Evolutionary conservation across 2,888 invertebrate genomes (phyloP).

Genomic region (Melitaea athalia): DNA sequence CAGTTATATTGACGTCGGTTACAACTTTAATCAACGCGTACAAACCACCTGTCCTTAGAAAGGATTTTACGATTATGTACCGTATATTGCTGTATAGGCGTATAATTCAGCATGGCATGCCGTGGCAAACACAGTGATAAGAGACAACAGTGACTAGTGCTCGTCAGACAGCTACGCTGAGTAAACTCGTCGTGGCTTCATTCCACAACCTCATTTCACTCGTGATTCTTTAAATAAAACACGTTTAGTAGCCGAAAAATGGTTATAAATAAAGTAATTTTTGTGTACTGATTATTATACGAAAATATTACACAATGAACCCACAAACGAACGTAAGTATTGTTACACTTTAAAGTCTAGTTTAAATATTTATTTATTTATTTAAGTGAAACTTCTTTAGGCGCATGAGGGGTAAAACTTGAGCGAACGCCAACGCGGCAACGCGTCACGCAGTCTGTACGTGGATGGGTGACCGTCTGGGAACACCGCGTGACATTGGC

Average conservation of each 20-base stretch:
- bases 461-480: too few relatives aligned
- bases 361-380: neutral
- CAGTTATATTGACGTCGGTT: too few relatives aligned
- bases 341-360: conserved; percentile 14
- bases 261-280: conserved; percentile 19
- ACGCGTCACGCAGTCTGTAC: too few relatives aligned
- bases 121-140: too few relatives aligned
- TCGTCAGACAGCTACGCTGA: conserved; percentile 59
- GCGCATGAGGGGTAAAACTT: neutral
- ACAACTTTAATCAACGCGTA: too few relatives aligned
- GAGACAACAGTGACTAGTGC: conserved; percentile 51
- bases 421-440: too few relatives aligned
- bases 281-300: conserved; percentile 64
- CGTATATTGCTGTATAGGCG: too few relatives aligned
- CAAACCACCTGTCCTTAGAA: too few relatives aligned
- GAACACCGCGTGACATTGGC: too few relatives aligned
- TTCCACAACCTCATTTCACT: conserved; percentile 52
- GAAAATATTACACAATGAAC: conserved; percentile 69
- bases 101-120: conserved; percentile 32
- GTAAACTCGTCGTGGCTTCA: conserved; percentile 62
- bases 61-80: too few relatives aligned
- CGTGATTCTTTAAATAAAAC: conserved; percentile 20
- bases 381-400: neutral
- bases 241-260: conserved; percentile 22
- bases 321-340: conserved; percentile 75